Percentiles rank a stretch among this genome's conserved stretches.
Evolutionary conservation across 2,888 invertebrate species (phyloP).

Genomic region (Caenorhabditis sulstoni): DNA sequence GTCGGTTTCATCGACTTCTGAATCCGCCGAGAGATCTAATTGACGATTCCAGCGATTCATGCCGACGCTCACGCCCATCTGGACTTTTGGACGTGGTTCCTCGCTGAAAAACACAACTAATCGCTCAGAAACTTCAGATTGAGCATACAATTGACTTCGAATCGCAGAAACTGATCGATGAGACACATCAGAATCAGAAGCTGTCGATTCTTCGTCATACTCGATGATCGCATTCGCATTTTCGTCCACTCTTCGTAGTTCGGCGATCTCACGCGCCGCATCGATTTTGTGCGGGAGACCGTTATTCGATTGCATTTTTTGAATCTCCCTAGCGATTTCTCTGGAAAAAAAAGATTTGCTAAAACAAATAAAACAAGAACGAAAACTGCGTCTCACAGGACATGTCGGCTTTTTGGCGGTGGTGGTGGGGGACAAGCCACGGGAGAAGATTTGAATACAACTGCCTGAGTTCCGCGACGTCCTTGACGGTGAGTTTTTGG

Average conservation of each 20-base stretch:
- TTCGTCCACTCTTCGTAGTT: constrained; percentile 36
- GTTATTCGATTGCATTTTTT: constrained; percentile 31
- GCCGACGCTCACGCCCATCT: constrained; percentile 49
- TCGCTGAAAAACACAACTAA: constrained; percentile 45
- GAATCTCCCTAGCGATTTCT: constrained; percentile 35
- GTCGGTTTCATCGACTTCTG: constrained; percentile 19
- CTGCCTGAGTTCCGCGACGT: constrained; percentile 39
- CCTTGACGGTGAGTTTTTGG: constrained; percentile 24
- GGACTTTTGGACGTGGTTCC: constrained; percentile 44
- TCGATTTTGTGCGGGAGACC: constrained; percentile 50
- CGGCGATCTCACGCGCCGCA: constrained; percentile 43
- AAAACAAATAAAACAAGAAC: too few relatives aligned
- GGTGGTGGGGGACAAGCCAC: constrained; percentile 1
- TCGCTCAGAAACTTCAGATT: too few relatives aligned
- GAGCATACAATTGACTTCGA: too few relatives aligned
- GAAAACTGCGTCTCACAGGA: constrained; percentile 1
- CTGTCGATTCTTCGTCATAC: too few relatives aligned
- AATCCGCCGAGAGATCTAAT: too few relatives aligned
- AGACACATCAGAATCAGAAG: too few relatives aligned
- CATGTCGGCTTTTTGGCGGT: constrained; percentile 3
- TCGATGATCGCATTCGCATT: constrained; percentile 31
- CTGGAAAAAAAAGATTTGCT: constrained; percentile 1
- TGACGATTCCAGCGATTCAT: constrained; percentile 6
- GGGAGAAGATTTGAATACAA: constrained; percentile 20
- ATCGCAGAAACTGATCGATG: too few relatives aligned